phyloP scores from a whole-genome alignment of 2,113 vertebrate species.

The Channa argus region DNA sequence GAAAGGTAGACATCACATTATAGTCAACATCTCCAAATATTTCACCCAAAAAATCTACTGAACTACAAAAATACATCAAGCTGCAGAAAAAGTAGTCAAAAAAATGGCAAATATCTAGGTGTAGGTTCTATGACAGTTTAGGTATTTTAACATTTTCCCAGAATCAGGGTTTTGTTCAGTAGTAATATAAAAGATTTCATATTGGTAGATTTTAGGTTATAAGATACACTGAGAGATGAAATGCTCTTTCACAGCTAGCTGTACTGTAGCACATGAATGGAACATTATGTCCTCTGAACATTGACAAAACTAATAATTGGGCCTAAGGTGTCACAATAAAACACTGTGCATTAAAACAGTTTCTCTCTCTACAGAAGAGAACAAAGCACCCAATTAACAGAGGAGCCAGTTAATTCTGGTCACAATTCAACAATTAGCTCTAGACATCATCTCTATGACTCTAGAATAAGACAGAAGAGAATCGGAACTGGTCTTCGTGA shows the following conservation, averaged over 20 bases:
- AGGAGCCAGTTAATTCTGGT: not conserved
- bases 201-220: too few relatives aligned
- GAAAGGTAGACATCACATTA: not conserved
- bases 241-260: not conserved
- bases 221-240: too few relatives aligned
- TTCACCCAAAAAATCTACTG: not conserved
- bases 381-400: constrained; percentile 31
- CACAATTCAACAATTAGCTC: constrained; percentile 22
- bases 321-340: constrained; percentile 21
- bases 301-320: constrained; percentile 31
- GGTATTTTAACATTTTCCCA: too few relatives aligned
- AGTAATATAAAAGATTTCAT: too few relatives aligned
- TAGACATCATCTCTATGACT: constrained; percentile 9
- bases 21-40: not conserved
- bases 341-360: constrained; percentile 29
- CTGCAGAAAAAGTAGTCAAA: too few relatives aligned
- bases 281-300: constrained; percentile 18
- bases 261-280: constrained; percentile 16
- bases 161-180: too few relatives aligned
- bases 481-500: constrained; percentile 36
- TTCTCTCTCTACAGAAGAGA: constrained; percentile 9
- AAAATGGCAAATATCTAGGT: too few relatives aligned
- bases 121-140: too few relatives aligned
- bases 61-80: not conserved
- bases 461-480: constrained; percentile 19